Percentiles rank a stretch among this genome's conserved stretches.
Evolutionary conservation across 2,797 vertebrate species (phyloP).

Genomic region (Limosa lapponica): DNA sequence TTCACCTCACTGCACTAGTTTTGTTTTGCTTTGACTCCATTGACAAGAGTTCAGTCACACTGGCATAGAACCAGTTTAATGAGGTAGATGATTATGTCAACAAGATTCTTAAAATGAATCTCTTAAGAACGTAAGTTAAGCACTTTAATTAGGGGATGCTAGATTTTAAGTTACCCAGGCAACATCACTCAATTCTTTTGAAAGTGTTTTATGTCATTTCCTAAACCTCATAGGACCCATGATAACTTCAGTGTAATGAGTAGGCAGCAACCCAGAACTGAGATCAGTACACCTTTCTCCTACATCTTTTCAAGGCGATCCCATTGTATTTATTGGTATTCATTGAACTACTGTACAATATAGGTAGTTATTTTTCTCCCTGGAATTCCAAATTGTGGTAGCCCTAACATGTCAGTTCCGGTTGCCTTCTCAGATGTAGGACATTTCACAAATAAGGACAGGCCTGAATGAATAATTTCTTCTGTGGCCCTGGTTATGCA

Average conservation of each 20-base stretch:
- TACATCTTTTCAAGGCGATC: not conserved
- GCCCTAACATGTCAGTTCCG: not conserved
- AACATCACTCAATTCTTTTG: not conserved
- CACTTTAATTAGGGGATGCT: not conserved
- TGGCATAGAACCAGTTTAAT: not conserved
- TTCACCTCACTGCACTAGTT: not conserved
- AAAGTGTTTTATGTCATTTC: not conserved
- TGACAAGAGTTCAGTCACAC: not conserved
- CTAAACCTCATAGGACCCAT: not conserved
- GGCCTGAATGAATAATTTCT: not conserved
- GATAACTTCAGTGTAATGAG: not conserved
- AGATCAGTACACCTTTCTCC: not conserved
- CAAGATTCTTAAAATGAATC: not conserved
- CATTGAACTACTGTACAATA: not conserved
- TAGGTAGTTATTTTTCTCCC: not conserved
- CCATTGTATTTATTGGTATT: not conserved
- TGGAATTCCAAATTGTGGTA: not conserved
- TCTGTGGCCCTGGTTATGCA: not conserved
- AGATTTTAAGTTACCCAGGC: not conserved
- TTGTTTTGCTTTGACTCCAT: not conserved
- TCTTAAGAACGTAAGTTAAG: not conserved
- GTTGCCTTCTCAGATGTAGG: not conserved
- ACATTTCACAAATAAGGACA: not conserved
- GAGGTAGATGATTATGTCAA: not conserved
- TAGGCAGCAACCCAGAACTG: not conserved